Evolutionary conservation across 2,113 vertebrate genomes (phyloP), one percentile per base, ranked within the genome.

Genomic region (Connochaetes taurinus): DNA sequence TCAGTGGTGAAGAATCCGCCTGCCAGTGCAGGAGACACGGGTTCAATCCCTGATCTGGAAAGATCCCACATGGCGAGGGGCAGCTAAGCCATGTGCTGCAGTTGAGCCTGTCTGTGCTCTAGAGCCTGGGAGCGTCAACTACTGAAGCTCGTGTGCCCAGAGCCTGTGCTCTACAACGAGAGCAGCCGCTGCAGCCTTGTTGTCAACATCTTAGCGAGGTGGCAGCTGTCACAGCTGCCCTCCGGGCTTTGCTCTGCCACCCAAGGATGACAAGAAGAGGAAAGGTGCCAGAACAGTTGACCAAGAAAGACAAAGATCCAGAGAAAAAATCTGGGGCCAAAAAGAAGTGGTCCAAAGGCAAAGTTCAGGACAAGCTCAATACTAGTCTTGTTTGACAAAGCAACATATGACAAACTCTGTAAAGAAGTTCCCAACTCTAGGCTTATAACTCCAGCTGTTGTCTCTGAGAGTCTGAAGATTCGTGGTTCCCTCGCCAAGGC

Each of bases 231-330:
- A 2, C n/a, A 40, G 67, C n/a, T 23, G 67, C n/a, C 40, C n/a
- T 40, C n/a, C 0, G 1, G 19, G n/a, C 67, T 71, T 71, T 2
- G 2, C n/a, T 71, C 0, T 40, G 67, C 67, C 9, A 0, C n/a
- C 67, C 67, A 71, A 71, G 67, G 67, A 6, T 2, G 5, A 40
- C 10, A 71, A 23, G 19, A 40, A 19, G 62, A 17, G 36, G 9
- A 71, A 33, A 67, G n/a, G 23, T 23, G 67, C n/a, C 0, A 0
- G 10, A 40, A 40, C 10, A 71, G n/a, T 40, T 0, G n/a, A 23
- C n/a, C n/a, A 40, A 71, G 19, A 71, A 71, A 23, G 19, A 12
- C 64, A 71, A 40, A 40, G 67, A 23, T 71, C 67, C n/a, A 71
- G 67, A 23, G 67, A 40, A 71, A 19, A 40, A 71, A 40, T 40